Percentiles rank a stretch among this genome's conserved stretches.
phyloP scores from a whole-genome alignment of 2,113 vertebrate genomes.

The Cryptomyrus ogoouensis region DNA sequence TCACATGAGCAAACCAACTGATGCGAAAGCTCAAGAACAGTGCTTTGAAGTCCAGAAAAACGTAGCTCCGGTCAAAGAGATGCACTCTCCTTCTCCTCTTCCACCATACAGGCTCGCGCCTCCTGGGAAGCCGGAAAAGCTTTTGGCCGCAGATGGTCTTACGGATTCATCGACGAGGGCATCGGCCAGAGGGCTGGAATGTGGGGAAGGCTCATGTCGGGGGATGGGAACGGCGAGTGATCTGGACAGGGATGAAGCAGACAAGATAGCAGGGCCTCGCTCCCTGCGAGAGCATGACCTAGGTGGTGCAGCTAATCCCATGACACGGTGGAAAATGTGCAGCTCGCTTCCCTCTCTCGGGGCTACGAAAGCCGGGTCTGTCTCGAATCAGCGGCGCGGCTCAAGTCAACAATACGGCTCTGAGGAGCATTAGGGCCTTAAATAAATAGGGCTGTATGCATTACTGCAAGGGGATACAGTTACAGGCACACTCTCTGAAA shows the following conservation, averaged over 20 bases:
- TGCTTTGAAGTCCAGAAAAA: not conserved
- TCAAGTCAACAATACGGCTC: not conserved
- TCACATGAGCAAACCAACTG: not conserved
- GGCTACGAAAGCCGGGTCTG: not conserved
- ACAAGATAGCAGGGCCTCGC: not conserved
- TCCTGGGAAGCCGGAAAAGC: not conserved
- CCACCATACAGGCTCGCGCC: not conserved
- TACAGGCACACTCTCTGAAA: not conserved
- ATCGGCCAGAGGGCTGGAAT: not conserved
- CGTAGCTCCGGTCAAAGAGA: not conserved
- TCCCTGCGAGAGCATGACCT: not conserved
- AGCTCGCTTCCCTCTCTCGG: not conserved
- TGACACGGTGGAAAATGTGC: not conserved
- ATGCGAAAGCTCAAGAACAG: not conserved
- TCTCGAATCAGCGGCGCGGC: not conserved
- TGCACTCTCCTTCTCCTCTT: not conserved
- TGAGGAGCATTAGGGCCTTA: not conserved
- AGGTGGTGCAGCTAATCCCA: not conserved
- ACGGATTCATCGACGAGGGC: not conserved
- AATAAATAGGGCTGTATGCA: constrained; percentile 9
- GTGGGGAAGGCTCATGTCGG: not conserved
- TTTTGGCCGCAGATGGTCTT: not conserved
- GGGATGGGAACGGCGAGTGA: not conserved
- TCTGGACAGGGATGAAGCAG: not conserved
- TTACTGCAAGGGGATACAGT: constrained; percentile 1